These are phyloP conservation scores for Heteromyza rotundicornis DNA, from an alignment of 2,888 invertebrate species.

Conservation along the genomic window DNA sequence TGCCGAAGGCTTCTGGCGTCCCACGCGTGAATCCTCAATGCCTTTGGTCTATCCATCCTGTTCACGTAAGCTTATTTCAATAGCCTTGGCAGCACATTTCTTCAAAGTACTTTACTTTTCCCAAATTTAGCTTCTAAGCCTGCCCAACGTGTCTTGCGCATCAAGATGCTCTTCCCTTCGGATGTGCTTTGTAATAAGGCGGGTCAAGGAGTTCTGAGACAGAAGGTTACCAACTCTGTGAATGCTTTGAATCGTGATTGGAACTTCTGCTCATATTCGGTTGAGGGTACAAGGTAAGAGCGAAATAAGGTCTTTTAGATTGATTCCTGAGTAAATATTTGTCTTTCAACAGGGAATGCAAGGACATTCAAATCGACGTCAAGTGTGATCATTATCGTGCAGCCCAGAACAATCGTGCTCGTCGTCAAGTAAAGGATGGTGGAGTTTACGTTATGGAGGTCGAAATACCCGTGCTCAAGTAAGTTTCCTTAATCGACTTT, in stretches of 20 bases:
- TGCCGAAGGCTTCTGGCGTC: constrained; percentile 98
- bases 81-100: neutral
- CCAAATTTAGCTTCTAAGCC: constrained; percentile 73
- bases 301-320: neutral
- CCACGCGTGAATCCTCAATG: constrained; percentile 78
- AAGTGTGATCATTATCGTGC: constrained; percentile 82
- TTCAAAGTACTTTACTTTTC: constrained; percentile 3
- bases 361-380: constrained; percentile 87
- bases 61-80: constrained; percentile 71
- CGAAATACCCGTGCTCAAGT: constrained; percentile 85
- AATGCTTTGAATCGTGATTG: constrained; percentile 92
- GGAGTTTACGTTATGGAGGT: constrained; percentile 84
- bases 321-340: neutral
- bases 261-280: constrained; percentile 94
- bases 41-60: constrained; percentile 91
- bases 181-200: constrained; percentile 96
- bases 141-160: constrained; percentile 93
- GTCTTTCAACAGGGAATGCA: constrained; percentile 76
- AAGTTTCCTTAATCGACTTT: constrained; percentile 67
- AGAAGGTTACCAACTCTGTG: constrained; percentile 87
- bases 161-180: constrained; percentile 93
- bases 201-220: constrained; percentile 88
- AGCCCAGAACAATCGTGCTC: constrained; percentile 67
- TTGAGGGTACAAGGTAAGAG: constrained; percentile 73
- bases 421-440: constrained; percentile 72